Evolutionary conservation across 2,113 vertebrate genomes (phyloP).

Genomic region (Channa argus): DNA sequence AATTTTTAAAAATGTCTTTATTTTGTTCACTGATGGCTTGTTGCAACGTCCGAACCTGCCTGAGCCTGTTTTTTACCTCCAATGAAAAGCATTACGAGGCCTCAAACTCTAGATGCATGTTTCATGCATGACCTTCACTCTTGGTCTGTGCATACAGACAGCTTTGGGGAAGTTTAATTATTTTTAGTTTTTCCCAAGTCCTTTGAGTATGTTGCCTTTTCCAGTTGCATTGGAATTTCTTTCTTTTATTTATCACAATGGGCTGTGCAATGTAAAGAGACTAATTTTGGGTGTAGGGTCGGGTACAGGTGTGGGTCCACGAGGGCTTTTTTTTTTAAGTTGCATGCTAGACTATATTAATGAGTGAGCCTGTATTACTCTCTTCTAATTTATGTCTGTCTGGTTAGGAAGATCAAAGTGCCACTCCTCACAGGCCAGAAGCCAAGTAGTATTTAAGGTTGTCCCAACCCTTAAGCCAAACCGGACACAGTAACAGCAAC

Average conservation of each 20-base stretch:
- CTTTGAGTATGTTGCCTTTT: too few relatives aligned
- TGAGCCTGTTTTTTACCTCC: slow-evolving; percentile 44
- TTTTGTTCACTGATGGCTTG: slow-evolving; percentile 25
- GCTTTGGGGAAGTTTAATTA: background rate
- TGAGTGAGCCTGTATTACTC: background rate
- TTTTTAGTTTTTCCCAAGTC: background rate
- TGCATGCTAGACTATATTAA: background rate
- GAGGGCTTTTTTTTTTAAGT: background rate
- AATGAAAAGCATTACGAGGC: slow-evolving; percentile 1
- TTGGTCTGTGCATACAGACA: background rate
- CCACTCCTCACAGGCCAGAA: slow-evolving; percentile 7
- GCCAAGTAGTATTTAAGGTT: background rate
- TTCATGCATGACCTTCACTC: slow-evolving; percentile 31
- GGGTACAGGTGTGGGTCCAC: too few relatives aligned
- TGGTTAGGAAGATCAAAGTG: slow-evolving; percentile 14
- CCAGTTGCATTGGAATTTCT: background rate
- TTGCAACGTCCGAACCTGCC: slow-evolving; percentile 54
- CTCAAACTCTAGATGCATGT: background rate
- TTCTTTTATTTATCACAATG: background rate
- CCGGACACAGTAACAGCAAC: slow-evolving; percentile 26
- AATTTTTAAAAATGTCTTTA: slow-evolving; percentile 20
- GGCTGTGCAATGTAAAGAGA: background rate
- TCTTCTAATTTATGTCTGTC: background rate
- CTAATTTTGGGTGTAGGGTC: too few relatives aligned
- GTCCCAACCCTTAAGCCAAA: slow-evolving; percentile 33